Evolutionary conservation across 2,113 vertebrate genomes (phyloP), one percentile per base, ranked within the genome.

Genomic region (Myiozetetes cayanensis): DNA sequence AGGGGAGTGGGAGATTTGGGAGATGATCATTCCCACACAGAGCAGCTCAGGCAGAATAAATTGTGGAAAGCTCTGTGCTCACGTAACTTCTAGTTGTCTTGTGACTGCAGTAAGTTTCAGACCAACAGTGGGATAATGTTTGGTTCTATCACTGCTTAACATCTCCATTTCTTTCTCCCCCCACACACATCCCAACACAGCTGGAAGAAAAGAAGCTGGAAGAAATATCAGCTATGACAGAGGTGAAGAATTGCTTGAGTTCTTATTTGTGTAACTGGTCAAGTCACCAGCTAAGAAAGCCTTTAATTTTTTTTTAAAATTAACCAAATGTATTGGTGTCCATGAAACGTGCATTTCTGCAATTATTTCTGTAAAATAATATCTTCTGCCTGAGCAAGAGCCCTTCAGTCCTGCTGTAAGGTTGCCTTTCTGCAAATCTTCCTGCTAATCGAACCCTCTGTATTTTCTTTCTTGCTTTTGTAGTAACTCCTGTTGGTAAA

Each of bases 401-500:
- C 55, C 70, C 61, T 59, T 56, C 35, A 65, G 75, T 14, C 62
- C 58, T 74, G 39, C 59, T 56, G 24, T 4, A 74, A 85, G 27
- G 53, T 50, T 80, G 53, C 44, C 20, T 77, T 90, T 52, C 78
- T 86, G 67, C 90, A 93, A 77, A 73, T 37, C 55, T 52, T 84
- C 66, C 90, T 59, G 35, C 63, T 93, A 41, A 93, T 63, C 1
- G 1, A 86, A 46, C 67, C 43, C 53, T 50, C 37, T 23, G 0
- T 52, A 7, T 90, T 82, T 79, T 95, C 68, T 72, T 90, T 62
- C 82, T 80, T 53, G 41, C 68, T 90, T 75, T 96, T 92, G 49
- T 5, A 75, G 56, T 78, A 77, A 78, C 52, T 85, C 71, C 67
- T 76, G 37, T 62, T 79, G 71, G 75, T 94, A 61, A 95, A 86